Conservation (phyloP, 1,140 invertebrate species). For the Probaryconus sp. region DNA sequence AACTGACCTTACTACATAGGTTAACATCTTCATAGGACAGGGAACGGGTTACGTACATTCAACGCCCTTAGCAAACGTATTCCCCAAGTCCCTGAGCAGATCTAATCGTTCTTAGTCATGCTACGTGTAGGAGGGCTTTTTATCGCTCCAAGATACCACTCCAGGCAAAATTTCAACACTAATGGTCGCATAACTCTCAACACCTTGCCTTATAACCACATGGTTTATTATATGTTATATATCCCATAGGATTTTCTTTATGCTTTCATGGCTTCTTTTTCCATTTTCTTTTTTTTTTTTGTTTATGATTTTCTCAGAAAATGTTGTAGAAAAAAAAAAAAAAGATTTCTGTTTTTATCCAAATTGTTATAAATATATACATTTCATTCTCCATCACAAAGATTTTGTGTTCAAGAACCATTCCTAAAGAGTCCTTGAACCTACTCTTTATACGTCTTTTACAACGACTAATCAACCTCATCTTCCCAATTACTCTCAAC, state of each 20-base stretch:
- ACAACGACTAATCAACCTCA: too few relatives aligned
- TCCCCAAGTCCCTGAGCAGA: slow-evolving; percentile 22
- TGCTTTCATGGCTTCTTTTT: not conserved
- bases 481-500: too few relatives aligned
- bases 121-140: slow-evolving; percentile 26
- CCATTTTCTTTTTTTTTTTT: not conserved
- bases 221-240: too few relatives aligned
- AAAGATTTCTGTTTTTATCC: too few relatives aligned
- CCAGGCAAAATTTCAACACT: slow-evolving; percentile 21
- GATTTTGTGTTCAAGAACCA: too few relatives aligned
- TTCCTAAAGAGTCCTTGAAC: too few relatives aligned
- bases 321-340: too few relatives aligned
- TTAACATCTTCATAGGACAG: slow-evolving; percentile 32
- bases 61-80: slow-evolving; percentile 16
- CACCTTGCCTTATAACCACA: slow-evolving; percentile 12
- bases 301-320: too few relatives aligned
- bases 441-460: too few relatives aligned
- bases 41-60: slow-evolving; percentile 8
- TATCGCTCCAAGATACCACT: slow-evolving; percentile 24
- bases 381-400: too few relatives aligned
- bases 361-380: too few relatives aligned
- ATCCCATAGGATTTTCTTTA: too few relatives aligned
- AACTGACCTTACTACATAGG: slow-evolving; percentile 27
- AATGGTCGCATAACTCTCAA: slow-evolving; percentile 26
- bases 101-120: slow-evolving; percentile 36